Base-by-base conservation (phyloP, 2,797 vertebrate genomes). In the Enteromius unitaeniatus region DNA sequence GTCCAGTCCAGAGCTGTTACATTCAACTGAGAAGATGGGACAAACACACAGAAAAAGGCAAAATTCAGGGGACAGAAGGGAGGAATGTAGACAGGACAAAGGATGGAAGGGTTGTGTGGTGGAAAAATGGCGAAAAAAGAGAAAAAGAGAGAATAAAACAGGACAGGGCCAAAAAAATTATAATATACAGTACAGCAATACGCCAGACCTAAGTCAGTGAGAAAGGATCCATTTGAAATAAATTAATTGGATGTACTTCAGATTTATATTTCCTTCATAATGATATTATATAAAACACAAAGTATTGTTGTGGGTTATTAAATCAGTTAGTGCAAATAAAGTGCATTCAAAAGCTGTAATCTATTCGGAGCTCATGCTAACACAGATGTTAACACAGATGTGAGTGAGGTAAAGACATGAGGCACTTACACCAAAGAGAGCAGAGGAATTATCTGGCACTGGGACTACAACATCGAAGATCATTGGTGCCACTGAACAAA, bases 1-100 rank as follows among this genome's bases (percentile, higher is more conserved):
- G 94, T 98, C 98, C 98, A 99, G 94, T 99, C 98, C 93, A 99
- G 93, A 84, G 93, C 97, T 99, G 98, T 97, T 86, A 96, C 89
- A 95, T 99, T 98, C 92, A 97, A 93, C 95, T 96, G 92, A 91
- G 94, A 67, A 85, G 83, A 88, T 92, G 92, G 92, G 90, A 87
- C 65, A 85, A 83, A 85, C 34, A 49, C 9, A 60, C 49, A 81
- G 65, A 51, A 64, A 42, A 76, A 47, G 72, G 83, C 21, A 58
- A 42, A 67, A 58, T n/a, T 79, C 31, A 64, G 45, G 45, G 76
- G 49, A 60, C 4, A 69, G 26, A 87, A 90, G 91, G 84, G 87
- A 92, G 92, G 91, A 89, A 94, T 93, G 93, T 91, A 72, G 45
- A 83, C 11, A 75, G 19, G 40, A 67, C 31, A 73, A 28, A 60